Evolutionary conservation across 2,113 vertebrate genomes (phyloP).

Genomic region (Chamaea fasciata): DNA sequence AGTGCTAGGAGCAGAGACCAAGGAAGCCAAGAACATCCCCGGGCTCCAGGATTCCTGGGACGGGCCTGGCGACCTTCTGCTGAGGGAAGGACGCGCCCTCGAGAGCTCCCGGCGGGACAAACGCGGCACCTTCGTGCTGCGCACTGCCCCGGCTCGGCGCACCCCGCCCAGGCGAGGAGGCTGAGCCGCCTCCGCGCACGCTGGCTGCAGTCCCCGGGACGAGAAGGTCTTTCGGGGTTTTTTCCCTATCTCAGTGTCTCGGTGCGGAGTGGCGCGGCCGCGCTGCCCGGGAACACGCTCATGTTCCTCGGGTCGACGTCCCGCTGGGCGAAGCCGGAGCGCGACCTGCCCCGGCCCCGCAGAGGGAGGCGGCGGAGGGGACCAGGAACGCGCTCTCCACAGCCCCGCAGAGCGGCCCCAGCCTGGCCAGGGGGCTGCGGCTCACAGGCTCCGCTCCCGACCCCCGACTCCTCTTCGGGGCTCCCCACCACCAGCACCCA

Average conservation of each 20-base stretch:
- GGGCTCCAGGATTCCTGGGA: not conserved
- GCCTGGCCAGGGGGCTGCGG: not conserved
- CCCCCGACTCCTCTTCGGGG: too few species aligned
- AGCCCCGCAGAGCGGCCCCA: not conserved
- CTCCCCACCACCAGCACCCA: not conserved
- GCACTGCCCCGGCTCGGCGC: not conserved
- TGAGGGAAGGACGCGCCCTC: too few species aligned
- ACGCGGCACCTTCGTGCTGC: accelerated
- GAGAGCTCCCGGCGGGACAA: not conserved
- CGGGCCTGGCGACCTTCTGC: not conserved
- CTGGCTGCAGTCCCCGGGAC: not conserved
- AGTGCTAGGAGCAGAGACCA: not conserved
- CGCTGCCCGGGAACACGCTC: not conserved
- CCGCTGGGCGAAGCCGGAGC: not conserved
- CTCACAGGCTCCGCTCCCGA: not conserved
- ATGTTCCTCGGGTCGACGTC: too few species aligned
- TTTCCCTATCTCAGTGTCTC: accelerated
- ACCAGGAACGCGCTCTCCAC: not conserved
- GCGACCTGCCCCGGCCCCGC: not conserved
- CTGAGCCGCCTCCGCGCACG: not conserved
- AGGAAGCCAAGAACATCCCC: not conserved
- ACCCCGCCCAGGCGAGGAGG: not conserved
- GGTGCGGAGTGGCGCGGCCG: accelerated
- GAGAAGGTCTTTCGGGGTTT: accelerated
- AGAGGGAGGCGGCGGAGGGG: not conserved